phyloP scores from a whole-genome alignment of 2,888 invertebrate species.

The Candidula unifasciata region DNA sequence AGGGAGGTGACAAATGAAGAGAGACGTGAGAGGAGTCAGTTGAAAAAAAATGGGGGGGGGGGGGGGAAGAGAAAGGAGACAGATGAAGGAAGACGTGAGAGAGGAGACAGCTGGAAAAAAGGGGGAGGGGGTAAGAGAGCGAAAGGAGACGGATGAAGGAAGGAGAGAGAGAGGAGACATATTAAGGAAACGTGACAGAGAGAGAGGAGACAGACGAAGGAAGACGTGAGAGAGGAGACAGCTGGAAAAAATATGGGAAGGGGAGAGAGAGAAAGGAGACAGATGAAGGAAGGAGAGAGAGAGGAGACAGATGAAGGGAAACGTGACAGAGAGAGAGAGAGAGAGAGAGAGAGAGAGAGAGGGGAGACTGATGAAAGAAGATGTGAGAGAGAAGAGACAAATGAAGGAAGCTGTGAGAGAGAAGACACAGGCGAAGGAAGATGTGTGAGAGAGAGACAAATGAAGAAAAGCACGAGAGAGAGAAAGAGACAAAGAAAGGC shows the following conservation, averaged over 20 bases:
- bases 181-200: neutral
- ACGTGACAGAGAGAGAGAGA: neutral
- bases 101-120: too few relatives aligned
- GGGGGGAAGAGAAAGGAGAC: too few relatives aligned
- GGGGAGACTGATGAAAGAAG: neutral
- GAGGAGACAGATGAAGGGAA: too few relatives aligned
- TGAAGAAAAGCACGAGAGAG: neutral
- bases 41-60: too few relatives aligned
- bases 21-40: too few relatives aligned
- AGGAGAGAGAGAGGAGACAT: neutral
- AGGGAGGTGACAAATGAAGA: too few relatives aligned
- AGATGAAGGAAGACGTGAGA: too few relatives aligned
- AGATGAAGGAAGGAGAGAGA: neutral
- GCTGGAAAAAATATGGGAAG: neutral
- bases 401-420: neutral
- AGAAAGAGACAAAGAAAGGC: neutral
- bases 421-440: neutral
- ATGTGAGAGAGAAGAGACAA: neutral
- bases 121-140: neutral
- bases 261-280: neutral
- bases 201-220: neutral
- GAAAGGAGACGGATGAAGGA: neutral
- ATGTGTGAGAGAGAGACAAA: neutral
- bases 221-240: neutral
- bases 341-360: neutral